phyloP scores from a whole-genome alignment of 1,140 invertebrate genomes.

The Papilio dardanus region DNA sequence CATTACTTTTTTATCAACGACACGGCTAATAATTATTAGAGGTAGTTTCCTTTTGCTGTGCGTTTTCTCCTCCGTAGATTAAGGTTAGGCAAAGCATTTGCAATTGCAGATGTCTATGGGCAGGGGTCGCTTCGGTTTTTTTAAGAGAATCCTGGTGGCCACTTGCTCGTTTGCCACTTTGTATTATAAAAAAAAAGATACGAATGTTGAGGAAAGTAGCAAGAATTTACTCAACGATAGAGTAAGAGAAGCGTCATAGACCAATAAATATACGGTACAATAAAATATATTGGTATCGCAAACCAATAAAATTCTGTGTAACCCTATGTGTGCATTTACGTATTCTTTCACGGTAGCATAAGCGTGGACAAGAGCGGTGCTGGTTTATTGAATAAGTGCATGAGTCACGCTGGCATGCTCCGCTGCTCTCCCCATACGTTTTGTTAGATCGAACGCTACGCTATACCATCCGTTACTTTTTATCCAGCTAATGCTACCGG shows the following conservation, averaged over 20 bases:
- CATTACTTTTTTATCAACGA: too few species aligned
- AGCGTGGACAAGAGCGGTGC: slow-evolving; percentile 56
- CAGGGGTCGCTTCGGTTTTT: too few species aligned
- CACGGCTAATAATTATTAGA: too few species aligned
- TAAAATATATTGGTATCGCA: slow-evolving; percentile 42
- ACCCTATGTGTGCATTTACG: slow-evolving; percentile 56
- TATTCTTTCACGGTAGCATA: slow-evolving; percentile 63
- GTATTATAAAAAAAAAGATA: too few species aligned
- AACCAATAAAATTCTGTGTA: slow-evolving; percentile 45
- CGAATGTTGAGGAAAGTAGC: too few species aligned
- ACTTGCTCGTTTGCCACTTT: too few species aligned
- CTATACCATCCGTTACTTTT: slow-evolving; percentile 44
- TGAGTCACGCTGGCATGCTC: slow-evolving; percentile 67
- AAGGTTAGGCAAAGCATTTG: too few species aligned
- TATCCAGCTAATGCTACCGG: slow-evolving; percentile 48
- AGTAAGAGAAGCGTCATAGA: background rate
- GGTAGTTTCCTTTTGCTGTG: too few species aligned
- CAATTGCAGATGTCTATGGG: too few species aligned
- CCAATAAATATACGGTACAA: slow-evolving; percentile 31
- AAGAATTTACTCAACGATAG: background rate
- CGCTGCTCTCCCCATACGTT: slow-evolving; percentile 65
- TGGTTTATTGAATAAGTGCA: slow-evolving; percentile 75
- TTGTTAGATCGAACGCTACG: slow-evolving; percentile 48
- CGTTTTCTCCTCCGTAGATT: too few species aligned
- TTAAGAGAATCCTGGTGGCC: too few species aligned